These are phyloP conservation scores for Blastomussa wellsi DNA, from an alignment of 92 coral and sea anemone genomes.

Conservation along the genomic window DNA sequence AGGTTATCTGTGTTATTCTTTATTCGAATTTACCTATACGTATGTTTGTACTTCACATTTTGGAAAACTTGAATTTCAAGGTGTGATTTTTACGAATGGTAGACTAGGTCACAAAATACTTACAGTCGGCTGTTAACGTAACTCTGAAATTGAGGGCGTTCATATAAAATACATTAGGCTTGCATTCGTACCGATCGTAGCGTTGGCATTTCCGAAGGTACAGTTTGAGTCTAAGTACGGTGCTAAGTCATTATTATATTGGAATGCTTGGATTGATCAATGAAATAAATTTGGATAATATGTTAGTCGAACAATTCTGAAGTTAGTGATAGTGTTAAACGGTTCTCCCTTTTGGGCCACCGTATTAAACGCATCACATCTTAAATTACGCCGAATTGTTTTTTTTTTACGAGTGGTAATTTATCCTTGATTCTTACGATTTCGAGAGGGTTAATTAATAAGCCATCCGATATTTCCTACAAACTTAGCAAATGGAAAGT, in stretches of 20 bases:
- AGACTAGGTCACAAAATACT: background rate
- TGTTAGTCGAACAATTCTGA: background rate
- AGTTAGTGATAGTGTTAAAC: background rate
- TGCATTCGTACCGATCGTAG: too few species aligned
- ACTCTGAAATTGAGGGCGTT: background rate
- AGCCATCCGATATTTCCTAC: background rate
- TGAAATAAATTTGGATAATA: background rate
- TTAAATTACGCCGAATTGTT: background rate
- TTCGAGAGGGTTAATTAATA: background rate
- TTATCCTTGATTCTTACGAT: background rate
- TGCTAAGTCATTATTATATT: background rate
- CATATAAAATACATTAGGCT: background rate
- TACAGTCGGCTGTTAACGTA: background rate
- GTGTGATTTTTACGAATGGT: background rate
- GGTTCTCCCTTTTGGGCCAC: too few species aligned
- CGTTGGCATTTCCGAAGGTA: background rate
- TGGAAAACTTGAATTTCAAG: background rate
- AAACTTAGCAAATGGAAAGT: background rate
- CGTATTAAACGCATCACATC: too few species aligned
- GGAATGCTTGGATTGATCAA: background rate
- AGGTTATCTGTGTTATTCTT: background rate
- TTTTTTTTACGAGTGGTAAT: background rate
- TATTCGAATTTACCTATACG: background rate
- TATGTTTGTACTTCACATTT: background rate
- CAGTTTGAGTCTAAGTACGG: too few species aligned